Evolutionary conservation across 1,140 invertebrate genomes (phyloP).

Genomic region (Heterodera carotae): DNA sequence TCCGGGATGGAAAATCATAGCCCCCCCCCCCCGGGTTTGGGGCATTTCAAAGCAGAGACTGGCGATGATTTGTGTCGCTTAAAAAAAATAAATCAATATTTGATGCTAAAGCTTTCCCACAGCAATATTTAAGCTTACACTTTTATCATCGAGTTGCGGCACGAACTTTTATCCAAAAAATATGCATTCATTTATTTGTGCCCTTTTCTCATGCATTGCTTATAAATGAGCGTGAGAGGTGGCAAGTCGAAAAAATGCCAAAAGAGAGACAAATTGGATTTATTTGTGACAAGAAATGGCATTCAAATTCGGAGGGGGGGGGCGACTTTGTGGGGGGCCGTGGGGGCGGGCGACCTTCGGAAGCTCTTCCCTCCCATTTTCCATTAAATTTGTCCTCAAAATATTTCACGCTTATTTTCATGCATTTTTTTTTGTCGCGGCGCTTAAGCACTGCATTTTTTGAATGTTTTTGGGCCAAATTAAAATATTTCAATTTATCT

Average conservation of each 20-base stretch:
- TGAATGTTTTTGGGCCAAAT: too few relatives aligned
- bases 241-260: not conserved
- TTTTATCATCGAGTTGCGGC: too few relatives aligned
- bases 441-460: not conserved
- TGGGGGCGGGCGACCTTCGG: not conserved
- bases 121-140: not conserved
- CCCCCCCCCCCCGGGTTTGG: too few relatives aligned
- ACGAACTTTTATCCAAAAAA: not conserved
- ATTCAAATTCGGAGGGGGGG: not conserved
- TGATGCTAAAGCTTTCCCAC: too few relatives aligned
- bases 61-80: constrained; percentile 7
- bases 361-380: not conserved
- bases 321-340: not conserved
- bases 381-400: not conserved
- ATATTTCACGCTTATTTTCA: not conserved
- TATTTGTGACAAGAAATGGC: constrained; percentile 1
- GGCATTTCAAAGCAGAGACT: too few relatives aligned
- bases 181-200: not conserved
- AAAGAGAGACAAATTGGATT: not conserved
- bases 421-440: not conserved
- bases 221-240: not conserved
- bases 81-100: too few relatives aligned
- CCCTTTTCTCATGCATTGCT: not conserved
- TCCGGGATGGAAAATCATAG: too few relatives aligned
- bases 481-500: too few relatives aligned